phyloP scores from a whole-genome alignment of 92 coral and sea anemone species.

The Diadumene lineata region DNA sequence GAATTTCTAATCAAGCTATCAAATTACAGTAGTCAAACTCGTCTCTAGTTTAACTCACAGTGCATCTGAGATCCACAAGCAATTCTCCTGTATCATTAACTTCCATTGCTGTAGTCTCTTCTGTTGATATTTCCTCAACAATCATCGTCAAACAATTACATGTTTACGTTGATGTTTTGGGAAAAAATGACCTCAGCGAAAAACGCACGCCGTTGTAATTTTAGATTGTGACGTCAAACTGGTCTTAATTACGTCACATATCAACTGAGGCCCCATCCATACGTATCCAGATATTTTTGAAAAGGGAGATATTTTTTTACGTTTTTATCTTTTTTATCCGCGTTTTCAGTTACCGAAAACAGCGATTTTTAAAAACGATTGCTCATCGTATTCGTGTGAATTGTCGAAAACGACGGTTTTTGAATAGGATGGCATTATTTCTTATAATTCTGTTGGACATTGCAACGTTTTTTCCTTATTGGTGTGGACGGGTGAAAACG shows the following conservation, averaged over 20 bases:
- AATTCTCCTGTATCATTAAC: conserved; percentile 14
- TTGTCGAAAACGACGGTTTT: too few species aligned
- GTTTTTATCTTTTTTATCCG: too few species aligned
- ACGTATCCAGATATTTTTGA: not conserved
- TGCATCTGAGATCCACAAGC: conserved; percentile 13
- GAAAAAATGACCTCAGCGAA: not conserved
- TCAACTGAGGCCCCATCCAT: not conserved
- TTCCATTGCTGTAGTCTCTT: too few species aligned
- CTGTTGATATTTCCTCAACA: conserved; percentile 7
- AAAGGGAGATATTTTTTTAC: too few species aligned
- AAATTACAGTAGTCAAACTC: not conserved
- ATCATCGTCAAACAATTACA: not conserved
- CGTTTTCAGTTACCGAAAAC: too few species aligned
- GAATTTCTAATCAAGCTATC: not conserved
- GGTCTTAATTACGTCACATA: conserved; percentile 10
- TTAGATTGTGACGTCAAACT: not conserved
- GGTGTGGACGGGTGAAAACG: too few species aligned
- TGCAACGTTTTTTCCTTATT: too few species aligned
- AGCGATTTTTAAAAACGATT: too few species aligned
- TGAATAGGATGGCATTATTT: too few species aligned
- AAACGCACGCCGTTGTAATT: not conserved
- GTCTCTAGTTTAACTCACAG: conserved; percentile 12
- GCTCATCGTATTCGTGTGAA: too few species aligned
- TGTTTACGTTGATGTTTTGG: not conserved
- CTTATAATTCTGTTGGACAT: too few species aligned